Percentiles rank a stretch among this genome's conserved stretches.
These are phyloP conservation scores for Pollenia amentaria DNA, from an alignment of 2,888 invertebrate species.

Conservation along the genomic window DNA sequence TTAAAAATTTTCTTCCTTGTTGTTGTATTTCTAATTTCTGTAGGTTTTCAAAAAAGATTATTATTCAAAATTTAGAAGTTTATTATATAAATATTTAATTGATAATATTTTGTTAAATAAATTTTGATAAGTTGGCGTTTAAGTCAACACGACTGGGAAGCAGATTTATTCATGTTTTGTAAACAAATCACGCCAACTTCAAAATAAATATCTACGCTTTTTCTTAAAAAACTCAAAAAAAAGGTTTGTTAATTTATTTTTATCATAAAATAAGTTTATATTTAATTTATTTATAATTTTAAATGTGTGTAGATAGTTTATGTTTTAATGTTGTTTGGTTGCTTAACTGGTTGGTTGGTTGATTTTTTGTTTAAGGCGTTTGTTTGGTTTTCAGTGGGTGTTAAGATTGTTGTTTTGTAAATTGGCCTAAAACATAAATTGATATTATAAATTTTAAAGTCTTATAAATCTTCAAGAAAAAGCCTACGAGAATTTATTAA, in stretches of 20 bases:
- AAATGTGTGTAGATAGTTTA: constrained; percentile 22
- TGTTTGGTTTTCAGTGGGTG: constrained; percentile 62
- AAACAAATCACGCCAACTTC: constrained; percentile 72
- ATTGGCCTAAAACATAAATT: constrained; percentile 65
- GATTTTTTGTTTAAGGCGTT: constrained; percentile 58
- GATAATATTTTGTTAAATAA: constrained; percentile 3
- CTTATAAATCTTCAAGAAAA: constrained; percentile 50
- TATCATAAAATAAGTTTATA: constrained; percentile 12
- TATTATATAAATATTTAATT: constrained; percentile 2
- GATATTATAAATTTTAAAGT: constrained; percentile 55
- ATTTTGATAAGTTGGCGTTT: constrained; percentile 58
- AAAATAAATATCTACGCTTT: constrained; percentile 43
- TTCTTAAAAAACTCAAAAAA: constrained; percentile 15
- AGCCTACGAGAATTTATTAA: constrained; percentile 54
- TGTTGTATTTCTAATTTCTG: not conserved
- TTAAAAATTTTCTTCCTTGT: not conserved
- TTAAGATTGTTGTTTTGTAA: constrained; percentile 51
- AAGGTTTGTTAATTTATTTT: constrained; percentile 50
- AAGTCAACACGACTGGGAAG: constrained; percentile 12
- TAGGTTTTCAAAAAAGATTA: not conserved
- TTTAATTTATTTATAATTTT: not conserved
- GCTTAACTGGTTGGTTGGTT: not conserved
- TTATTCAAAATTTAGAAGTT: not conserved
- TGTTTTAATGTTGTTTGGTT: constrained; percentile 26
- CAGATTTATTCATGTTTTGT: constrained; percentile 56